These are phyloP conservation scores for Eulemur macaco DNA, from an alignment of 2,113 vertebrate genomes.

Conservation along the genomic window DNA sequence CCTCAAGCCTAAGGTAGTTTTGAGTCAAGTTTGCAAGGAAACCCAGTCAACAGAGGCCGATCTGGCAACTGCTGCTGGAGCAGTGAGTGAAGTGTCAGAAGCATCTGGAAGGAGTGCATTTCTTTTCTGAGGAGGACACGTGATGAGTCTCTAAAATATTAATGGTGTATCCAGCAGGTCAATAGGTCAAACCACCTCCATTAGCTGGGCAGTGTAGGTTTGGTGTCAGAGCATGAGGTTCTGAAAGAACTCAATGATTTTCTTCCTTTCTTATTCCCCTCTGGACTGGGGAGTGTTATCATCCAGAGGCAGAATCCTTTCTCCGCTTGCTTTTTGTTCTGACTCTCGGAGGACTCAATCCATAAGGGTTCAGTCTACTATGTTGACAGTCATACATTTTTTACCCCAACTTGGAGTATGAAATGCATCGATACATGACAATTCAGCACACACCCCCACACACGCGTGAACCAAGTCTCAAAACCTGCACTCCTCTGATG, in stretches of 20 bases:
- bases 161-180: not conserved
- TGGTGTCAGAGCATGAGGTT: not conserved
- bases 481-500: not conserved
- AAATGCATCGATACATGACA: not conserved
- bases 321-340: not conserved
- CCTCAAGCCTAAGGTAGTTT: not conserved
- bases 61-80: not conserved
- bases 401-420: not conserved
- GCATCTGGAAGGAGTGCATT: not conserved
- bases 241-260: not conserved
- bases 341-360: not conserved
- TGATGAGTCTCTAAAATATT: not conserved
- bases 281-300: not conserved
- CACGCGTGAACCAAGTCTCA: not conserved
- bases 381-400: not conserved
- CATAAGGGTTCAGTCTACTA: not conserved
- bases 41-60: not conserved
- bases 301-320: not conserved
- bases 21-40: not conserved
- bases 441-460: fast-evolving
- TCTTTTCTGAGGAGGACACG: not conserved
- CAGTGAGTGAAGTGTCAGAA: not conserved
- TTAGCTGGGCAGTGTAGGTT: not conserved
- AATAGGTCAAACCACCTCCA: not conserved
- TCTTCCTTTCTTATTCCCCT: not conserved